Conservation (phyloP, 2,113 vertebrate species). For the Seriola aureovittata region DNA sequence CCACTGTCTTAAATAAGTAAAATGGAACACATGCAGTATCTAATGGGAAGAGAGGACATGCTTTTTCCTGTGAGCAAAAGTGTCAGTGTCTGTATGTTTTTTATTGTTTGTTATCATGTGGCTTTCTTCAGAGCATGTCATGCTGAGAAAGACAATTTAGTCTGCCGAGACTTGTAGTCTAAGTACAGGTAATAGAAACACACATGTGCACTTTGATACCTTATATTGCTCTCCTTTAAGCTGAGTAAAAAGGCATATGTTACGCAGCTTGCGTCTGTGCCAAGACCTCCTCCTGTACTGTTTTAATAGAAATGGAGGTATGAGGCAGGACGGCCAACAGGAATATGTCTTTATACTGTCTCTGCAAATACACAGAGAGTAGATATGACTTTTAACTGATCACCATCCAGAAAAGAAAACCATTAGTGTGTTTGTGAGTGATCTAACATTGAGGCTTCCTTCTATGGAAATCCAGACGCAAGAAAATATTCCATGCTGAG, state of each 20-base stretch:
- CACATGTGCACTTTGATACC: neutral
- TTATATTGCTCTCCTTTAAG: neutral
- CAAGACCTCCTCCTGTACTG: slow-evolving; percentile 16
- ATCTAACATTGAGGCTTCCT: neutral
- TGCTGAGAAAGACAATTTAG: neutral
- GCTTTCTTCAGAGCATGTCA: neutral
- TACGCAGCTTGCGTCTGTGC: neutral
- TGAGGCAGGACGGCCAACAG: slow-evolving; percentile 11
- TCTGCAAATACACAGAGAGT: slow-evolving; percentile 7
- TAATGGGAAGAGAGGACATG: neutral
- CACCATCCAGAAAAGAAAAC: neutral
- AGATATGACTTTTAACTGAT: slow-evolving; percentile 9
- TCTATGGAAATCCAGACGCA: neutral
- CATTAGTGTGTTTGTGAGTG: neutral
- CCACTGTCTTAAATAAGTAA: slow-evolving; percentile 6
- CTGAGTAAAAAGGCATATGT: slow-evolving; percentile 5
- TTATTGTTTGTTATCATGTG: neutral
- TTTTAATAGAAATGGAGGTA: slow-evolving; percentile 14
- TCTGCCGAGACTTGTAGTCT: neutral
- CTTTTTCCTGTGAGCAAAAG: neutral
- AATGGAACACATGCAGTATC: neutral
- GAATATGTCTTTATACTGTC: neutral
- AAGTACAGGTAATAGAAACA: slow-evolving; percentile 5
- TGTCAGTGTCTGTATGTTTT: neutral
- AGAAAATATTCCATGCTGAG: slow-evolving; percentile 17